phyloP scores from a whole-genome alignment of 1,140 invertebrate species.

The Druon quercuslanigerum region DNA sequence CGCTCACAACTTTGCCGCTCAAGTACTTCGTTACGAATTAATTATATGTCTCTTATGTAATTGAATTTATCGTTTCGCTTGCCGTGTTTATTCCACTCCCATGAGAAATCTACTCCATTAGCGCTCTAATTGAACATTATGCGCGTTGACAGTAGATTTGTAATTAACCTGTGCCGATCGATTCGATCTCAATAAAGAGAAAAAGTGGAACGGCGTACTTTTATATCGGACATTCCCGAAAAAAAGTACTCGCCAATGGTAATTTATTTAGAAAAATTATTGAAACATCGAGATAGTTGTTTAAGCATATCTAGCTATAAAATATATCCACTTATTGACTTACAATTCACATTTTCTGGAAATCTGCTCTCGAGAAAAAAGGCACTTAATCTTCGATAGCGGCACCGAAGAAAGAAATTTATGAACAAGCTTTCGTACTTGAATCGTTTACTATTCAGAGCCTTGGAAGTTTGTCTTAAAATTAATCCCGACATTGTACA shows the following conservation, averaged over 20 bases:
- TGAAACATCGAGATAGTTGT: no score
- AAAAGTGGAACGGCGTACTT: not conserved
- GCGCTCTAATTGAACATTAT: constrained; percentile 63
- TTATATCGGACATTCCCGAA: constrained; percentile 2
- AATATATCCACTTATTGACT: no score
- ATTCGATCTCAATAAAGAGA: constrained; percentile 41
- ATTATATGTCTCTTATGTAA: constrained; percentile 61
- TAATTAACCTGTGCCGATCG: constrained; percentile 54
- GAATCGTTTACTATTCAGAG: not conserved
- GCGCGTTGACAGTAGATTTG: constrained; percentile 57
- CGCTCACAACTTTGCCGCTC: constrained; percentile 36
- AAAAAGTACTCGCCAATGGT: constrained; percentile 12
- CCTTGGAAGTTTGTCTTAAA: constrained; percentile 20
- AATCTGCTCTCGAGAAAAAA: no score
- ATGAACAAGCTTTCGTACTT: not conserved
- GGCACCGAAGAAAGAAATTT: not conserved
- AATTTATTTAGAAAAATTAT: constrained; percentile 22
- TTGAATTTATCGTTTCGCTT: constrained; percentile 57
- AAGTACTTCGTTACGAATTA: constrained; percentile 52
- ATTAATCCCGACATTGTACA: constrained; percentile 40
- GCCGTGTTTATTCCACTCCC: constrained; percentile 34
- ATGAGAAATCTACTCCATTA: constrained; percentile 63
- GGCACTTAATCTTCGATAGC: no score
- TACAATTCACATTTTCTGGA: no score
- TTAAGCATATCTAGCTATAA: no score